A percentile compares a stretch with the other conserved stretches of the same genome.
These are phyloP conservation scores for Timema podura DNA, from an alignment of 2,888 invertebrate species.

Conservation along the genomic window DNA sequence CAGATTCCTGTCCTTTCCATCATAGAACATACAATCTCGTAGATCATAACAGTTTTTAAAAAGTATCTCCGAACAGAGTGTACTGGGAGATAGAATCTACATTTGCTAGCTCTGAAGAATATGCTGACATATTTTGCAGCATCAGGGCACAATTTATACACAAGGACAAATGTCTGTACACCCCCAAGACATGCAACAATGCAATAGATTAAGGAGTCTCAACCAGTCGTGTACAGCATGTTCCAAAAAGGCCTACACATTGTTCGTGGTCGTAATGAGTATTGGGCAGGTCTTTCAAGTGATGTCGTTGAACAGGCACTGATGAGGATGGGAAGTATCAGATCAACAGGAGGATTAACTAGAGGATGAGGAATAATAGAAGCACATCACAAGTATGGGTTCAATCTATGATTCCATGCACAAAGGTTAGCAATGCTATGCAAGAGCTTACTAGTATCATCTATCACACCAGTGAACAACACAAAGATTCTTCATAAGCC, in stretches of 20 bases:
- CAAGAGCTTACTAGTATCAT: background rate
- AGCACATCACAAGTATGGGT: constrained; percentile 3
- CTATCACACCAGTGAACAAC: constrained; percentile 5
- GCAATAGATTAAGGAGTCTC: constrained; percentile 9
- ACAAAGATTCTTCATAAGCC: background rate
- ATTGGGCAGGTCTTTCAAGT: constrained; percentile 1
- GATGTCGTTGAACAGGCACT: background rate
- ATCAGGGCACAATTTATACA: background rate
- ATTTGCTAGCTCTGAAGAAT: constrained; percentile 7
- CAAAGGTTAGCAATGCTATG: constrained; percentile 1
- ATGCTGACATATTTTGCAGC: constrained; percentile 6
- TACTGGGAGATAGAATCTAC: background rate
- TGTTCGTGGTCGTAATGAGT: constrained; percentile 4
- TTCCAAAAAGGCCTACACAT: background rate
- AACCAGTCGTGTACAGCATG: background rate
- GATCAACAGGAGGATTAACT: background rate
- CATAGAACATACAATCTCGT: background rate
- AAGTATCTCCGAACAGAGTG: background rate
- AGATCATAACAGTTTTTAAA: background rate
- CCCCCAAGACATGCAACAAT: background rate
- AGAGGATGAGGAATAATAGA: background rate
- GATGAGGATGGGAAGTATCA: background rate
- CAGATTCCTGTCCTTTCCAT: no score
- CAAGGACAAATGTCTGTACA: background rate
- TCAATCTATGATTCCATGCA: constrained; percentile 1